Base-by-base conservation (phyloP, 2,113 vertebrate species). In the Australoheros scitulus region DNA sequence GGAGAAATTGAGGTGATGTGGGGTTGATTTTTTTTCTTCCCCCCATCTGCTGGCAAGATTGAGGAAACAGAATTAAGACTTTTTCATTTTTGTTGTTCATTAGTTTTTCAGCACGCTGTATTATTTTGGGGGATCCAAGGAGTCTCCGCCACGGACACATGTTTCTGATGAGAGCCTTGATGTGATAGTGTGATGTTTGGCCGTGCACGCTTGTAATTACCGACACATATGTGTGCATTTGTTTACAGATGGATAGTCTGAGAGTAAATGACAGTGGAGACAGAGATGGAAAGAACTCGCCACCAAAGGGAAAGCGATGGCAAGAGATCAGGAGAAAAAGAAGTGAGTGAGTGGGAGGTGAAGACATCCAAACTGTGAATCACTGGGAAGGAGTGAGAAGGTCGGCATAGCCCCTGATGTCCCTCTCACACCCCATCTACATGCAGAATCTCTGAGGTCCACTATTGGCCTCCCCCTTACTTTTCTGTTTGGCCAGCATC, bases 1-100 rank as follows among this genome's bases (percentile, higher is more conserved):
- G 63, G 36, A 91, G 24, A 93, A 93, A 93, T 91, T 83, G 83
- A 87, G 90, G 91, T 92, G 92, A 92, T 91, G 56, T 0, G 41
- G 82, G 91, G 90, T 89, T 82, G 89, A 77, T 10, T 38, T 36
- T 84, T 82, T 82, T 88, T 88, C 32, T 7, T 84, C 59, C 50
- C 83, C 82, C 82, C 82, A 80, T 77, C 79, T 80, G 83, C 82
- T 86, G 79, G 83, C 56, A 56, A 84, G 83, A 85, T 79, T 84
- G 52, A 88, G 64, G 26, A 81, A 87, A 88, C 76, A 50, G 56
- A 91, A 84, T 88, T 82, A 83, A 86, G 68, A 78, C 13, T 17
- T 55, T 78, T 79, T 81, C 56, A 74, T 87, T 79, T 79, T 55
- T 74, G 56, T 75, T 77, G 77, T 74, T 90, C 86, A 87, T 91